Evolutionary conservation across 2,888 invertebrate genomes (phyloP), one percentile per base, ranked within the genome.

Genomic region (Lagria hirta): DNA sequence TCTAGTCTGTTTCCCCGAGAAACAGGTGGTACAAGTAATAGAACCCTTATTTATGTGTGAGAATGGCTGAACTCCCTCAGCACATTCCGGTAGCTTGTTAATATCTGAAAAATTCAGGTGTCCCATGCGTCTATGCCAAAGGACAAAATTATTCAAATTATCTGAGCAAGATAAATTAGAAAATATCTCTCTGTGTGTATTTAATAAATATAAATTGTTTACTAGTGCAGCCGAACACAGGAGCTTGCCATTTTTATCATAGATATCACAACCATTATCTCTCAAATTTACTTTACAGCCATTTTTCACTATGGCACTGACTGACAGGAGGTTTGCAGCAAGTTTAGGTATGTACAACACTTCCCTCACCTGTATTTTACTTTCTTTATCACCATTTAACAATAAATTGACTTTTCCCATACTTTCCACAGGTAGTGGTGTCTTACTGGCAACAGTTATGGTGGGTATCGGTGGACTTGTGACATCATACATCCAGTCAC

Each of bases 11-110:
- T 49, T 49, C 13, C 46, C 46, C 6, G 29, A 7, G 1, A 24
- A 7, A 23, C 49, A 49, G 8, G 32, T 13, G 1, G 35, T 33
- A 18, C 49, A 49, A 4, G 3, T 60, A 2, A 3, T 20, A 10
- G 12, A 7, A 11, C 23, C 3, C n/a, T 11, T 33, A 11, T 11
- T 22, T n/a, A n/a, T n/a, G n/a, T 18, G 18, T n/a, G n/a, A n/a
- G n/a, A n/a, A n/a, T n/a, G 7, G 7, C 7, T 18, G 18, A 18
- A 18, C 7, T 6, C 18, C 18, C 18, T 18, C 18, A 6, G 18
- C 18, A 6, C 7, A 6, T 6, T 7, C 18, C n/a, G n/a, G n/a
- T n/a, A n/a, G n/a, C n/a, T n/a, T n/a, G n/a, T n/a, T n/a, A n/a
- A n/a, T n/a, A 8, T 24, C 24, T 24, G 4, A 4, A 10, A 24